Evolutionary conservation across 2,113 vertebrate species (phyloP), one percentile per base, ranked within the genome.

Genomic region (Microcebus tavaratra): DNA sequence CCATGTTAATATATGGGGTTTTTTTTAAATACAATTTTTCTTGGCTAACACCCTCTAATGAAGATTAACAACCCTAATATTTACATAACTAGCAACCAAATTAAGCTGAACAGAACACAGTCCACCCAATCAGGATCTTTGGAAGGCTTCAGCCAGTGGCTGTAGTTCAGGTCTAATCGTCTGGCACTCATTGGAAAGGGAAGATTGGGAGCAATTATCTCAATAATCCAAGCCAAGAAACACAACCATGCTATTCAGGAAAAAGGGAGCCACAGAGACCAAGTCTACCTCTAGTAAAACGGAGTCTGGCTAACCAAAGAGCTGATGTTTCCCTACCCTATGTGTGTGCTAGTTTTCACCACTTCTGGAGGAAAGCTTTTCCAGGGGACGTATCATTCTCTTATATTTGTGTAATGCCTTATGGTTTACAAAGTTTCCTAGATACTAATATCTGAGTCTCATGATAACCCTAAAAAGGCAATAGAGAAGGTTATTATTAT

Each of bases 41-140:
- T 97, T 96, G 94, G 86, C 82, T 97, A 96, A 93, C 70, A 94
- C 65, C 10, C 45, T 84, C 68, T 87, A 93, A 97, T 91, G 76
- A 97, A 97, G 86, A 97, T 97, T 97, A 98, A 93, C 68, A 91
- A 87, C 63, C 78, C 68, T 94, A 96, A 70, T 94, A 95, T 97
- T 97, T 97, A 97, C 36, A 87, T 85, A 93, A 87, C 83, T 57
- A 96, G 95, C 53, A 96, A 94, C 85, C 86, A 96, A 96, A 96
- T 92, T 91, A 91, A 61, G 86, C 75, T 57, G 57, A 91, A 76
- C 61, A 88, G 50, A 95, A 92, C 67, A 94, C 14, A 79, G 65
- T 92, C 55, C 67, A 59, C 57, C 81, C 65, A 88, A 67, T 73
- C 78, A 42, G 48, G 63, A 79, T 65, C 85, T 89, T 29, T 85